A percentile compares a stretch with the other conserved stretches of the same genome.
These are phyloP conservation scores for Xiphophorus hellerii DNA, from an alignment of 2,113 vertebrate species.

Conservation along the genomic window DNA sequence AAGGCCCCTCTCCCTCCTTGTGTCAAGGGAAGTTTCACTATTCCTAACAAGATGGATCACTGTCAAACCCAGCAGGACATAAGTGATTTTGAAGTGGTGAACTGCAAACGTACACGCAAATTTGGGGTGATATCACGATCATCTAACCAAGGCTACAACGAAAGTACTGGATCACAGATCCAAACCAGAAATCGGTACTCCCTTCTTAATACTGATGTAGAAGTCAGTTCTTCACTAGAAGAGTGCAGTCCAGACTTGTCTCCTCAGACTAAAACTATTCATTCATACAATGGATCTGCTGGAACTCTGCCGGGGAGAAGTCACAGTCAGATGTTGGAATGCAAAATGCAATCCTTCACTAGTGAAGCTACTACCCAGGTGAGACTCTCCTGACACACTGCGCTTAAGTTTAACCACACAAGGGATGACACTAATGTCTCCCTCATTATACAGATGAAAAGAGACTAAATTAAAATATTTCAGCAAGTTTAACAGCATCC, in stretches of 20 bases:
- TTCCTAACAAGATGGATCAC: constrained; percentile 70
- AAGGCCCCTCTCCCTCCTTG: constrained; percentile 89
- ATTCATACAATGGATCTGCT: constrained; percentile 45
- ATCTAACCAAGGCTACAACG: constrained; percentile 74
- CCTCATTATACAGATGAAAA: not conserved
- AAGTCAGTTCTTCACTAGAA: constrained; percentile 62
- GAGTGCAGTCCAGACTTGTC: constrained; percentile 51
- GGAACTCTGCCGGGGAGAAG: constrained; percentile 65
- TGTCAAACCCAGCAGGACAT: constrained; percentile 71
- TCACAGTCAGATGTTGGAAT: constrained; percentile 76
- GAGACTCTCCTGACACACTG: constrained; percentile 61
- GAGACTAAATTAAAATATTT: too few relatives aligned
- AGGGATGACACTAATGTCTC: not conserved
- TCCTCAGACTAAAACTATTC: constrained; percentile 14
- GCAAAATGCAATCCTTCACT: constrained; percentile 75
- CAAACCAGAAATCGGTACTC: constrained; percentile 32
- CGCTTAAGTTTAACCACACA: not conserved
- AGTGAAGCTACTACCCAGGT: constrained; percentile 84
- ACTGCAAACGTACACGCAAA: constrained; percentile 90
- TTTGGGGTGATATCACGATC: constrained; percentile 92
- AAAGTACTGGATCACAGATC: constrained; percentile 58
- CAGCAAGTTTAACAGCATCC: too few relatives aligned
- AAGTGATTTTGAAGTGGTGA: constrained; percentile 70
- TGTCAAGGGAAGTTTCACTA: constrained; percentile 72
- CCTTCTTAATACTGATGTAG: constrained; percentile 71